Base-by-base conservation (phyloP, 1,140 invertebrate genomes). In the Littorina saxatilis region DNA sequence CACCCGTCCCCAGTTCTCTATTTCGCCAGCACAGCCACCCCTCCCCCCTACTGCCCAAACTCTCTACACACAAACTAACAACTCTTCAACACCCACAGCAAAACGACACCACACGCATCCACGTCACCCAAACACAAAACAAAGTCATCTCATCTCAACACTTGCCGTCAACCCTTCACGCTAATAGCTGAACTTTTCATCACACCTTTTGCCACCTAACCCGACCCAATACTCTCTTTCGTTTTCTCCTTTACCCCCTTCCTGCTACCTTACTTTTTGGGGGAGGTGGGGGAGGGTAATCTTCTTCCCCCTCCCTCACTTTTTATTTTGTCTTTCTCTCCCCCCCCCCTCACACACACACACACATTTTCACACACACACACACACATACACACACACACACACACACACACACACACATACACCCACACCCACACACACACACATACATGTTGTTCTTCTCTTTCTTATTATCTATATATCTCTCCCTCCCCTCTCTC, bases 131-230 rank as follows among this genome's bases (percentile, higher is more conserved):
- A 47, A 47, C 7, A 47, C 5, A 47, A 47, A 40, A 40, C 40
- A 72, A 32, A 23, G 66, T 9, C 29, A 47, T 7, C 68, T 72
- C 68, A 72, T 72, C 68, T 23, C 13, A 73, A 52, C 43, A 73
- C 40, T 73, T 73, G 70, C 47, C n/a, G 70, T 39, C 40, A 4
- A 23, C 70, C 70, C 39, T 73, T 73, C 70, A 73, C 47, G 29
- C 40, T 32, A 73, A 73, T 73, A 29, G 70, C 70, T 32, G 27
- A 73, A 73, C 70, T 73, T 73, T 73, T 73, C 70, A 73, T 73
- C 70, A 73, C 70, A 68, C 13, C 23, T 47, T 17, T n/a, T n/a
- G n/a, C n/a, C n/a, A n/a, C 43, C 43, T 47, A 47, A n/a, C n/a
- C n/a, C n/a, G n/a, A n/a, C n/a, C n/a, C n/a, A n/a, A n/a, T n/a